Evolutionary conservation across 2,113 vertebrate genomes (phyloP).

Genomic region (Gymnogyps californianus): DNA sequence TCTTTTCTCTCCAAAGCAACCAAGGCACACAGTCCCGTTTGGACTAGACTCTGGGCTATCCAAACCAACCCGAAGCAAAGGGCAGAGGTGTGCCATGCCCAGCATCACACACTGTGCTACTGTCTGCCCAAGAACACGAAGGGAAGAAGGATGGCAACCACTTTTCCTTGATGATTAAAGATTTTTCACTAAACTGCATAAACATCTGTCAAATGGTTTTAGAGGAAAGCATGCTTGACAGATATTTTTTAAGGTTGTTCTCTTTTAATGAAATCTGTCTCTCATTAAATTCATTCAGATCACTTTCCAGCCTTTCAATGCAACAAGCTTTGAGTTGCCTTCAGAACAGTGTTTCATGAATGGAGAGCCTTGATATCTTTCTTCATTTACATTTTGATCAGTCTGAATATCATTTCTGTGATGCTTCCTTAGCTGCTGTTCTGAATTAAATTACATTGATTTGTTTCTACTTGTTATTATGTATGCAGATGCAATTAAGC

Average conservation of each 20-base stretch:
- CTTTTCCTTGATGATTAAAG: background rate
- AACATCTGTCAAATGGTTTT: background rate
- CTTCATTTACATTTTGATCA: slow-evolving; percentile 22
- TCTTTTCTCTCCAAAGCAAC: background rate
- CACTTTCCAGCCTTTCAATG: background rate
- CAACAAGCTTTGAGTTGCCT: background rate
- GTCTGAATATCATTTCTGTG: background rate
- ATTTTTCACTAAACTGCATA: background rate
- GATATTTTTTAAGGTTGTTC: background rate
- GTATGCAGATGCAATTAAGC: background rate
- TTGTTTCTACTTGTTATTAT: background rate
- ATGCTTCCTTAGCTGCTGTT: background rate
- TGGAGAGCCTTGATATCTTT: background rate
- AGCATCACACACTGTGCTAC: background rate
- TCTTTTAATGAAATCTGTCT: background rate
- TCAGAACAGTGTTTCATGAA: background rate
- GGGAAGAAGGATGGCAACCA: background rate
- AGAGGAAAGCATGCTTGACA: background rate
- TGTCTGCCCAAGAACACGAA: background rate
- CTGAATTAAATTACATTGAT: slow-evolving; percentile 1
- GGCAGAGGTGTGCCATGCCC: background rate
- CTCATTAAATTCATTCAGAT: background rate
- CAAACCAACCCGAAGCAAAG: background rate
- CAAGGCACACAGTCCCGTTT: background rate
- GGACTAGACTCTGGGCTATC: background rate